Conservation (phyloP, 2,113 vertebrate species). For the Tachysurus fulvidraco region DNA sequence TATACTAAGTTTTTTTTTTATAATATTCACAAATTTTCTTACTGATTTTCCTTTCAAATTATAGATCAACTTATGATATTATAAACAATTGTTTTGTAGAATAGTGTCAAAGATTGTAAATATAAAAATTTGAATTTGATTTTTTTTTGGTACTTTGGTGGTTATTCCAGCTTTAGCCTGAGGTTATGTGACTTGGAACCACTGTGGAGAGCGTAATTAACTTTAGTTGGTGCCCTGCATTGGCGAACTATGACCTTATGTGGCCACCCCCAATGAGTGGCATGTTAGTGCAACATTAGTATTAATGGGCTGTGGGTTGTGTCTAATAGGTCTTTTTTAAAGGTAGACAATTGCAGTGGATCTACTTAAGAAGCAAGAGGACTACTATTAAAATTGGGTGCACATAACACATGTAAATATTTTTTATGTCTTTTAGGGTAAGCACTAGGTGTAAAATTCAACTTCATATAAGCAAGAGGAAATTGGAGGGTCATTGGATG, state of each 20-base stretch:
- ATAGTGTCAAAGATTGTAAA: constrained; percentile 4
- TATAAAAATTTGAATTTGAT: not conserved
- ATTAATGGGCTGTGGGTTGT: constrained; percentile 66
- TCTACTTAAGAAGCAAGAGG: not conserved
- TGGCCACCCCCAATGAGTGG: constrained; percentile 71
- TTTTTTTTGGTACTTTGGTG: constrained; percentile 39
- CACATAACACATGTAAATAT: constrained; percentile 57
- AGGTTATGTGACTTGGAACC: constrained; percentile 49
- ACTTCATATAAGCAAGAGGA: not conserved
- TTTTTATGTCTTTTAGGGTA: constrained; percentile 14
- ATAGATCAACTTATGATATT: not conserved
- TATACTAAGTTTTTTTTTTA: not conserved
- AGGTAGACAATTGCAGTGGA: constrained; percentile 6
- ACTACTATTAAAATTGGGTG: constrained; percentile 73
- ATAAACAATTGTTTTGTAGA: not conserved
- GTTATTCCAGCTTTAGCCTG: constrained; percentile 40
- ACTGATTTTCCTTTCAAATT: not conserved
- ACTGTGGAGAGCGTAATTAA: constrained; percentile 58
- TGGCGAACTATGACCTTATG: constrained; percentile 65
- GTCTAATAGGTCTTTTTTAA: constrained; percentile 35
- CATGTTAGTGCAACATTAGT: constrained; percentile 76
- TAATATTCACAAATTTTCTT: not conserved
- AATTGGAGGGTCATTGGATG: constrained; percentile 4
- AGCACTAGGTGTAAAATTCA: not conserved
- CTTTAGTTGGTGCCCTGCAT: constrained; percentile 52